Percentiles rank a stretch among this genome's conserved stretches.
These are phyloP conservation scores for Octodonta nipae DNA, from an alignment of 2,888 invertebrate genomes.

Conservation along the genomic window DNA sequence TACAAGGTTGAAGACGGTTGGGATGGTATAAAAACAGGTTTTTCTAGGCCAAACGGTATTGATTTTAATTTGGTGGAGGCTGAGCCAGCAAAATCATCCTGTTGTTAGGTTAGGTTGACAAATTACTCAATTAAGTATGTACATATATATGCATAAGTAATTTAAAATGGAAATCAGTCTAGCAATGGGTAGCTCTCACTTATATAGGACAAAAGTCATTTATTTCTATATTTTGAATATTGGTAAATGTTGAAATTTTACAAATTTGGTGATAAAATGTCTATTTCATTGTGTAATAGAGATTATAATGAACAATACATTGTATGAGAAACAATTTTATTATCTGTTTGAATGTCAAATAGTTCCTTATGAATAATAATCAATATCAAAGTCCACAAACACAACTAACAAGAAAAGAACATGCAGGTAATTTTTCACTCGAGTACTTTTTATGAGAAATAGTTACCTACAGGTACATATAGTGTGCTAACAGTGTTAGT, in stretches of 20 bases:
- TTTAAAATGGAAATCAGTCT: slow-evolving; percentile 6
- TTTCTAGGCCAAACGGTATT: slow-evolving; percentile 65
- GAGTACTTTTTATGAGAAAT: too few relatives aligned
- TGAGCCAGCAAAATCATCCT: slow-evolving; percentile 77
- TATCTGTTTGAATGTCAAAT: background rate
- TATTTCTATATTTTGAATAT: slow-evolving; percentile 7
- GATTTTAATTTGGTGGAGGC: slow-evolving; percentile 80
- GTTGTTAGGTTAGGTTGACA: slow-evolving; percentile 48
- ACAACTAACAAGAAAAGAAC: too few relatives aligned
- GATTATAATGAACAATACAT: slow-evolving; percentile 2
- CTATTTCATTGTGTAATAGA: too few relatives aligned
- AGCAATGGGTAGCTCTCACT: slow-evolving; percentile 12
- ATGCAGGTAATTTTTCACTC: too few relatives aligned
- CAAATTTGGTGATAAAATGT: too few relatives aligned
- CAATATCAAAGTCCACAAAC: too few relatives aligned
- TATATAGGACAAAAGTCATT: slow-evolving; percentile 12
- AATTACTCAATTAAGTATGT: slow-evolving; percentile 6
- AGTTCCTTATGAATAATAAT: background rate
- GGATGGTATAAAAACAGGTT: slow-evolving; percentile 94
- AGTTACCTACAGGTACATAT: too few relatives aligned
- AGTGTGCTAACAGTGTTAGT: too few relatives aligned
- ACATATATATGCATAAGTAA: slow-evolving; percentile 13
- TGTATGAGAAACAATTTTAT: background rate
- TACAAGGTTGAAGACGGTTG: slow-evolving; percentile 89
- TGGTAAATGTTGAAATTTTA: slow-evolving; percentile 4